These are phyloP conservation scores for Pao palembangensis DNA, from an alignment of 2,113 vertebrate species.

Conservation along the genomic window DNA sequence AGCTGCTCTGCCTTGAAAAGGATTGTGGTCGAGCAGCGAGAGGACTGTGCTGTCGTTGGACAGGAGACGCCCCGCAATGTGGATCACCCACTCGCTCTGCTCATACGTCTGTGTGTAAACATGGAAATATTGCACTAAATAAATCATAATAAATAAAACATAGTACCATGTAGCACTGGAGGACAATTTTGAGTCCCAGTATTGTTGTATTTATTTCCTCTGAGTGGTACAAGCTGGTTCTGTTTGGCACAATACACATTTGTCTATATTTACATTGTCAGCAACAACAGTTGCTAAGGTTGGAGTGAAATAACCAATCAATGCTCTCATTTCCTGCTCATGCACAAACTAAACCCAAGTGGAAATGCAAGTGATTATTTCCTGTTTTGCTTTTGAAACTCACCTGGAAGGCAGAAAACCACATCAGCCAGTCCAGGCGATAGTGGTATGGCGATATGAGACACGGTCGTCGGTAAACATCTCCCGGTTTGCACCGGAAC, in stretches of 20 bases:
- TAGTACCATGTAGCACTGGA: too few species aligned
- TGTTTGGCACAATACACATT: too few species aligned
- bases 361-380: too few species aligned
- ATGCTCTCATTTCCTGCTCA: too few species aligned
- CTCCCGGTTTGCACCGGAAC: conserved; percentile 92
- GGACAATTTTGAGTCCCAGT: too few species aligned
- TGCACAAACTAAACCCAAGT: too few species aligned
- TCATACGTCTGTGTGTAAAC: conserved; percentile 84
- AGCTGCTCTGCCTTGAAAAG: conserved; percentile 74
- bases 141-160: too few species aligned
- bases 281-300: too few species aligned
- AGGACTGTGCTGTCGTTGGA: conserved; percentile 79
- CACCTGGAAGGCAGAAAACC: conserved; percentile 96
- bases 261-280: too few species aligned
- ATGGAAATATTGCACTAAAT: neutral
- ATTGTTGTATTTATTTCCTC: neutral
- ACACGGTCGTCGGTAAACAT: conserved; percentile 78
- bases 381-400: neutral
- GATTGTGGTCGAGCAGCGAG: conserved; percentile 83
- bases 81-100: conserved; percentile 94
- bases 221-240: too few species aligned
- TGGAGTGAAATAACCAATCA: too few species aligned
- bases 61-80: conserved; percentile 88
- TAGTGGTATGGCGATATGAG: conserved; percentile 91
- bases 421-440: conserved; percentile 98